phyloP scores from a whole-genome alignment of 2,113 vertebrate species.

The Eubucco bourcierii region DNA sequence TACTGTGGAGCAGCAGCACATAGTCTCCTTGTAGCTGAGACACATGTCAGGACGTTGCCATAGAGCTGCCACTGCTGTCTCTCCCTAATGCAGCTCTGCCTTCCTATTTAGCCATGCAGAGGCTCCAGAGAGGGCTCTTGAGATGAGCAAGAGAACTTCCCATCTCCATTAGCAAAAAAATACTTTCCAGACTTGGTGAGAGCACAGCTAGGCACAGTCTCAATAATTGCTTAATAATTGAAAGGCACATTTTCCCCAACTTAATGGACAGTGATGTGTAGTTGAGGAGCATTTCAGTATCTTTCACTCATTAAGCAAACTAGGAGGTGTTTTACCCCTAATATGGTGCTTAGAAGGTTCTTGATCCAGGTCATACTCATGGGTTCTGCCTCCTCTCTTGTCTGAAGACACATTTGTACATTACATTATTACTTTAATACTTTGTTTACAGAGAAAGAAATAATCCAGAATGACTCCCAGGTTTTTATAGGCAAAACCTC shows the following conservation, averaged over 20 bases:
- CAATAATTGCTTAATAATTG: not conserved
- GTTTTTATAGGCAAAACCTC: not conserved
- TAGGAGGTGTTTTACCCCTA: not conserved
- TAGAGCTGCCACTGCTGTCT: accelerated
- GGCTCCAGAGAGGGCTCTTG: not conserved
- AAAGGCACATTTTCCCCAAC: not conserved
- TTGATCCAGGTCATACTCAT: not conserved
- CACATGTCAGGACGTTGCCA: accelerated
- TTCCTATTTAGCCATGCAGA: accelerated
- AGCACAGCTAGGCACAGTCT: not conserved
- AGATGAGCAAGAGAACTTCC: not conserved
- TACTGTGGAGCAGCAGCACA: not conserved
- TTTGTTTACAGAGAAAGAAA: not conserved
- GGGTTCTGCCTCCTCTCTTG: not conserved
- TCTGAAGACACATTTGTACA: not conserved
- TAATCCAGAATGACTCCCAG: not conserved
- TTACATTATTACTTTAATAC: not conserved
- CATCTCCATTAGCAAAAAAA: not conserved
- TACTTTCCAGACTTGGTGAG: not conserved
- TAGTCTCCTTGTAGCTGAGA: accelerated
- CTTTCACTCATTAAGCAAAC: not conserved
- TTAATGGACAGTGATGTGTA: accelerated
- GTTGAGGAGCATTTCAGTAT: not conserved
- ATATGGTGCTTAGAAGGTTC: accelerated
- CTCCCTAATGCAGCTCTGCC: not conserved